Percentiles rank a stretch among this genome's conserved stretches.
These are phyloP conservation scores for Digitonthophagus gazella DNA, from an alignment of 2,888 invertebrate genomes.

Conservation along the genomic window DNA sequence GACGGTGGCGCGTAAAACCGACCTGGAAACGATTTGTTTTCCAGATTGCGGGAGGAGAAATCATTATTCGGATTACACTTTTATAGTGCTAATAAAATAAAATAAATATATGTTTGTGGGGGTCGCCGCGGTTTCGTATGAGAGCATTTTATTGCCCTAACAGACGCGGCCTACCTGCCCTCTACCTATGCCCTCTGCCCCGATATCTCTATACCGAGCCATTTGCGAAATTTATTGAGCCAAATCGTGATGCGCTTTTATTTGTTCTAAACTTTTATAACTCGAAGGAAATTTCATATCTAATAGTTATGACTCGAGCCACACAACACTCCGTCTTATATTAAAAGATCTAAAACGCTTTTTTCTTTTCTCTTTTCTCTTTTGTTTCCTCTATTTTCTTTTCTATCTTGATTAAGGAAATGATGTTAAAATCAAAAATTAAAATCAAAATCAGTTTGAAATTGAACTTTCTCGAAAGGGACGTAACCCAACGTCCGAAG, in stretches of 20 bases:
- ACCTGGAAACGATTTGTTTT: conserved; percentile 3
- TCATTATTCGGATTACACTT: conserved; percentile 26
- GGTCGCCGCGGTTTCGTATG: conserved; percentile 24
- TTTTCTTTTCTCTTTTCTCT: too few species aligned
- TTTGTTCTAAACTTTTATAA: conserved; percentile 49
- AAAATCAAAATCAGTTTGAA: background rate
- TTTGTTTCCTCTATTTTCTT: too few species aligned
- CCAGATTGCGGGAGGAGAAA: conserved; percentile 17
- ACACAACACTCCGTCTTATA: background rate
- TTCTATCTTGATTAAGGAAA: too few species aligned
- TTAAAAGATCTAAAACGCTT: background rate
- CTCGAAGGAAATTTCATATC: conserved; percentile 47
- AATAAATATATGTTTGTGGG: conserved; percentile 29
- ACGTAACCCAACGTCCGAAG: conserved; percentile 36
- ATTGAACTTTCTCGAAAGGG: background rate
- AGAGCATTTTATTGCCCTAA: conserved; percentile 34
- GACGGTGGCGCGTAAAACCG: background rate
- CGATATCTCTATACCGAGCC: conserved; percentile 39
- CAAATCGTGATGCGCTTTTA: conserved; percentile 50
- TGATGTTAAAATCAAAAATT: too few species aligned
- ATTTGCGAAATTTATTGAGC: conserved; percentile 49
- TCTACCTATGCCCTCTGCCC: conserved; percentile 45
- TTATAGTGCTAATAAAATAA: conserved; percentile 28
- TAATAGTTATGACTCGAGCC: conserved; percentile 36
- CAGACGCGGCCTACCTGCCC: conserved; percentile 35